Conservation (phyloP, 2,888 invertebrate species). For the Eurytoma californica region DNA sequence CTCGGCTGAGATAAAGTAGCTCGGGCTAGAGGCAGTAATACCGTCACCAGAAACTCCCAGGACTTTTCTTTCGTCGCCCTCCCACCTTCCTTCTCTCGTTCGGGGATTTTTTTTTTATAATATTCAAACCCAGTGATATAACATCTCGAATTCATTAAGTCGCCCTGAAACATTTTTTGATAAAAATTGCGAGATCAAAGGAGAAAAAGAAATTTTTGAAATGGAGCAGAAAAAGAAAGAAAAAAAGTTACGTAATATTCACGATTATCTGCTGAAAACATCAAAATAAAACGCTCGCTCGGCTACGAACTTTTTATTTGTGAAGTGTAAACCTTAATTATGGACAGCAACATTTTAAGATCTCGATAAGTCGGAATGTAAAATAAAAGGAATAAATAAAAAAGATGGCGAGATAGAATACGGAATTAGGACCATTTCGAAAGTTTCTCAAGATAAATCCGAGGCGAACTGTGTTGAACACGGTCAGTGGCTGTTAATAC, state of each 20-base stretch:
- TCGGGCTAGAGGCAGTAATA: constrained; percentile 61
- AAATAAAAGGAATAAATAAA: background rate
- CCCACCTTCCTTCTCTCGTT: background rate
- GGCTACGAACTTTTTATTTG: background rate
- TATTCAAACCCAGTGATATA: constrained; percentile 11
- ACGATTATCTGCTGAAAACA: background rate
- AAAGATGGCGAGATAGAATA: constrained; percentile 45
- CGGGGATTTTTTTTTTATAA: constrained; percentile 17
- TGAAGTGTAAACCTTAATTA: constrained; percentile 1
- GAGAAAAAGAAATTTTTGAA: too few relatives aligned
- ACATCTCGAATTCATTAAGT: background rate
- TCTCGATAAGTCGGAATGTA: constrained; percentile 17
- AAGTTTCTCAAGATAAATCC: constrained; percentile 55
- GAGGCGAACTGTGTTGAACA: constrained; percentile 42
- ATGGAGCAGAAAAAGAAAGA: too few relatives aligned
- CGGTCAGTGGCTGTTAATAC: constrained; percentile 57
- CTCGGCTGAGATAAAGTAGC: constrained; percentile 62
- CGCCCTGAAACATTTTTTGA: too few relatives aligned
- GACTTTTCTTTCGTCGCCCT: constrained; percentile 29
- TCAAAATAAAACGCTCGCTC: background rate
- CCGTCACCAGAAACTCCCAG: constrained; percentile 63
- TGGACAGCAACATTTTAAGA: constrained; percentile 15
- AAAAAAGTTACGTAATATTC: too few relatives aligned
- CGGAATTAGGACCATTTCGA: constrained; percentile 46
- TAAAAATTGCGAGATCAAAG: too few relatives aligned